These are phyloP conservation scores for Lepidurus apus DNA, from an alignment of 1,140 invertebrate genomes.

Conservation along the genomic window DNA sequence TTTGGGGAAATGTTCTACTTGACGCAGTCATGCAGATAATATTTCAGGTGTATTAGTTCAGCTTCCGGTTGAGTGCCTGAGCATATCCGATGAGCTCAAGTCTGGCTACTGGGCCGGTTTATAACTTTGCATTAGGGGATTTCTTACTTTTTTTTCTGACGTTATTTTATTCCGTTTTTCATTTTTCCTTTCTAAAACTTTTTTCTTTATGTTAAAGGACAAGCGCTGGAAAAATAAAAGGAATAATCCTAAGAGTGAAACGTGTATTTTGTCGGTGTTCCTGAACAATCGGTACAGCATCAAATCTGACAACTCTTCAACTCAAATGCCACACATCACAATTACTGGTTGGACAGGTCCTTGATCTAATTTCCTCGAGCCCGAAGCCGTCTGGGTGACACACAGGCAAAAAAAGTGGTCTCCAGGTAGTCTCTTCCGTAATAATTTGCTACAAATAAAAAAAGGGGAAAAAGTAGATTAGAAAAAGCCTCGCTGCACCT, in stretches of 20 bases:
- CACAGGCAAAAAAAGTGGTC: neutral
- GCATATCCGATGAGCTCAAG: slow-evolving; percentile 13
- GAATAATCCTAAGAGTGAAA: neutral
- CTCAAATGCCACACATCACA: slow-evolving; percentile 1
- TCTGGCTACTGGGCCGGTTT: neutral
- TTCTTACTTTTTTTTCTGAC: no score
- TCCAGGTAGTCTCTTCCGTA: neutral
- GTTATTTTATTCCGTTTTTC: neutral
- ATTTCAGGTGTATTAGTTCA: slow-evolving; percentile 15
- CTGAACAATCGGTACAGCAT: neutral
- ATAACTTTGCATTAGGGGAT: neutral
- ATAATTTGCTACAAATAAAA: neutral
- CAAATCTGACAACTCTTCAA: slow-evolving; percentile 3
- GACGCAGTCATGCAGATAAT: neutral
- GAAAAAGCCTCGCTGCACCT: neutral
- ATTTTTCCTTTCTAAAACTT: neutral
- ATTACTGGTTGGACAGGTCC: slow-evolving; percentile 1
- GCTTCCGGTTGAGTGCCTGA: slow-evolving; percentile 13
- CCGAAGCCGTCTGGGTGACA: neutral
- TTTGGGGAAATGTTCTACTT: neutral
- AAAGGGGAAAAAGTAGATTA: neutral
- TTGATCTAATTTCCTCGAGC: slow-evolving; percentile 11
- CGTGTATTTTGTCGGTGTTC: neutral
- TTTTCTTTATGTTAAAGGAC: neutral
- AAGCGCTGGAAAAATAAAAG: neutral